Evolutionary conservation across 1,140 invertebrate genomes (phyloP), one percentile per base, ranked within the genome.

Genomic region (Penaeus indicus): DNA sequence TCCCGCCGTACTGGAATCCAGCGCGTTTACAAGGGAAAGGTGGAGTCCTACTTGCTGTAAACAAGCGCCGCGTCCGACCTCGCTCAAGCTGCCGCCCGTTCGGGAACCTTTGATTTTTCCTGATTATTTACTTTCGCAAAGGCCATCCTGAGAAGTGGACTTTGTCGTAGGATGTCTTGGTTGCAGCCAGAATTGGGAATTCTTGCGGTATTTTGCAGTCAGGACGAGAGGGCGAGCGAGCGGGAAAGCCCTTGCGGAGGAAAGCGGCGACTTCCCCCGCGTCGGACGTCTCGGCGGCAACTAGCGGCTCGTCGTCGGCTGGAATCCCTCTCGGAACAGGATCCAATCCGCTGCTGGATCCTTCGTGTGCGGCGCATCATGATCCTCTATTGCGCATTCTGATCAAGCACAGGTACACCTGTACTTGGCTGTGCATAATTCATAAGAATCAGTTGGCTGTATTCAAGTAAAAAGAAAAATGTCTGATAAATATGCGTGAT

Each of bases 1-100:
- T 88, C 87, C 79, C 87, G 84, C 77, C 81, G 87, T 88, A 88
- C 87, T 84, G 25, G 79, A 69, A 88, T 84, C 82, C 87, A 82
- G 38, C 81, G 81, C 87, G 72, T 88, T 88, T 88, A 88, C 87
- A 84, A 83, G 87, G 81, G 81, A 88, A 82, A 79, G 87, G 87
- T 64, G 87, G 87, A 84, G 87, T 38, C 72, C 32, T 42, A 88
- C 87, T 61, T 82, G 72, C n/a, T 88, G 87, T 88, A 88, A 88
- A 88, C 87, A 88, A 88, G 87, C 78, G 61, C 18, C 32, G 67
- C 32, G 87, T 84, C 27, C 79, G 80, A 88, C 32, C 60, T 21
- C 81, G 21, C 54, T 63, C 21, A 88, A 75, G 54, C 10, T 54
- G 54, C 54, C 54, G 54, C 2, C 54, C 54, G 0, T 11, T 1